These are phyloP conservation scores for Mylabris phalerata DNA, from an alignment of 1,140 invertebrate species.

Conservation along the genomic window DNA sequence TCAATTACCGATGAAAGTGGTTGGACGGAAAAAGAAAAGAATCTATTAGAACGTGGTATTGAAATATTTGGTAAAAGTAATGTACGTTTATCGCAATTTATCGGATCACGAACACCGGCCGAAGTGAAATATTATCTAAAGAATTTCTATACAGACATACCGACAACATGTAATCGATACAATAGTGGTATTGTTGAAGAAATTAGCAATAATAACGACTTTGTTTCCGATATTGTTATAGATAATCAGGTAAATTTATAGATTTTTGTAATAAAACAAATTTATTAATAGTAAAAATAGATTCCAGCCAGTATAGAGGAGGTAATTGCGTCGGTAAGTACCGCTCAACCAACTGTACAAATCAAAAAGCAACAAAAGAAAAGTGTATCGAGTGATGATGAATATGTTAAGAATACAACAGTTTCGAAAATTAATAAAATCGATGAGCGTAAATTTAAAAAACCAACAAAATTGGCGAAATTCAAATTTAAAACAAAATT, in stretches of 20 bases:
- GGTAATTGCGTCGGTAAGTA: conserved; percentile 48
- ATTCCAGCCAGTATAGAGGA: conserved; percentile 48
- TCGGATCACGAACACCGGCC: conserved; percentile 54
- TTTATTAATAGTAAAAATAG: conserved; percentile 19
- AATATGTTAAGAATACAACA: neutral
- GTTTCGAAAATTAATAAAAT: conserved; percentile 7
- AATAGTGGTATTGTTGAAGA: conserved; percentile 5
- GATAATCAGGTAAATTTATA: conserved; percentile 25
- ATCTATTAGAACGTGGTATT: conserved; percentile 52
- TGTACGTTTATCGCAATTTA: conserved; percentile 53
- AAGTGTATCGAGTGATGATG: conserved; percentile 4
- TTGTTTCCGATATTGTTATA: conserved; percentile 25
- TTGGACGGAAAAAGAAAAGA: conserved; percentile 52
- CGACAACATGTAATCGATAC: conserved; percentile 8
- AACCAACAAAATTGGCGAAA: conserved; percentile 18
- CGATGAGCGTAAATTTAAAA: conserved; percentile 5
- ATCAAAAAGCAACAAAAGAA: conserved; percentile 20
- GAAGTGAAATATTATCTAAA: conserved; percentile 54
- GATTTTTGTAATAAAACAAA: neutral
- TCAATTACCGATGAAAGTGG: conserved; percentile 39
- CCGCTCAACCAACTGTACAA: conserved; percentile 45
- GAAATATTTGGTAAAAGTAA: conserved; percentile 58
- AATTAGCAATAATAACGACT: neutral
- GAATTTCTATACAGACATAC: conserved; percentile 36
- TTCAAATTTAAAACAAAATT: conserved; percentile 17